phyloP scores from a whole-genome alignment of 2,113 vertebrate species.

The Aspiorhynchus laticeps region DNA sequence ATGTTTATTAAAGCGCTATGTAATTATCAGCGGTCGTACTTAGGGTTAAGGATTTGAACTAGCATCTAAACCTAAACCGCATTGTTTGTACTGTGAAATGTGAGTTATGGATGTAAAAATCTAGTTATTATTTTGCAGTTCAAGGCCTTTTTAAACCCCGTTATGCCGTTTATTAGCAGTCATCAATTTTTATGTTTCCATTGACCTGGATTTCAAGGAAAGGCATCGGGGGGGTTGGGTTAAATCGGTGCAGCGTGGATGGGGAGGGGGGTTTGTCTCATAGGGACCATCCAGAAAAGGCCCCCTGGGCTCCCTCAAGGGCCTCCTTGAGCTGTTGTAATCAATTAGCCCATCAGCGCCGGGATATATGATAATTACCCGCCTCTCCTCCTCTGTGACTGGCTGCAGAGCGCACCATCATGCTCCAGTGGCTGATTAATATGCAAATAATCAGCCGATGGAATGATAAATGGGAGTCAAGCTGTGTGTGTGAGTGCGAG shows the following conservation, averaged over 20 bases:
- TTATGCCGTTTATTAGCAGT: conserved; percentile 29
- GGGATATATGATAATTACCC: conserved; percentile 92
- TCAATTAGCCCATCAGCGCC: conserved; percentile 93
- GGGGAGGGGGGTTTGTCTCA: conserved; percentile 13
- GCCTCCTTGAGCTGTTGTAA: conserved; percentile 87
- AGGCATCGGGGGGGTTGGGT: conserved; percentile 9
- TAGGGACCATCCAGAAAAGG: conserved; percentile 7
- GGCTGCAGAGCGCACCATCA: conserved; percentile 55
- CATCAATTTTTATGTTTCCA: conserved; percentile 31
- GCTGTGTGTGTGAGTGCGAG: conserved; percentile 77
- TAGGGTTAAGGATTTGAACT: background rate
- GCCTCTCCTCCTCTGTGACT: conserved; percentile 69
- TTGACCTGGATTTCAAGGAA: conserved; percentile 42
- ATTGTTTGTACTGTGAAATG: background rate
- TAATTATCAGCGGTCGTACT: background rate
- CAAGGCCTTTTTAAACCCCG: conserved; percentile 3
- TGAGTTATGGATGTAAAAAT: background rate
- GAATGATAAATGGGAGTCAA: conserved; percentile 85
- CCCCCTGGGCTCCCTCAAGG: conserved; percentile 75
- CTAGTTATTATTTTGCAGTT: conserved; percentile 37
- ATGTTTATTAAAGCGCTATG: background rate
- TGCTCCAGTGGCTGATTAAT: conserved; percentile 89
- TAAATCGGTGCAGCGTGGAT: conserved; percentile 15
- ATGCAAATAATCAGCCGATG: conserved; percentile 92
- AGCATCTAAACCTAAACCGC: background rate